Base-by-base conservation (phyloP, 1,140 invertebrate species). In the Euwallacea similis region DNA sequence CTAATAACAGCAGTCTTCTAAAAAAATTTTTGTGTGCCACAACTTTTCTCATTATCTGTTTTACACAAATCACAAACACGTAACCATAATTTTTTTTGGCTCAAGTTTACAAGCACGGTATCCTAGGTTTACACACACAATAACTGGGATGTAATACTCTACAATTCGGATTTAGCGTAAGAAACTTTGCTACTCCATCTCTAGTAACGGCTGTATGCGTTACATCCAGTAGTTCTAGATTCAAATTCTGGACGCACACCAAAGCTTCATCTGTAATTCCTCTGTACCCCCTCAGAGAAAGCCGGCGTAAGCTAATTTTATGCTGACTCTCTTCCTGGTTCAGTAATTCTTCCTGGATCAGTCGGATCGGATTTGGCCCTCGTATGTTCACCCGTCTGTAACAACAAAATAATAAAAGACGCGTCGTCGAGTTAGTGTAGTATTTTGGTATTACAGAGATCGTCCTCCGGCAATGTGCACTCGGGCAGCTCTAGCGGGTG, bases 141-240 rank as follows among this genome's bases (percentile, higher is more conserved):
- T 72, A 77, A 42, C 64, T 66, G 33, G 75, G 66, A 69, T 80
- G 79, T 9, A 80, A 58, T 9, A 80, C 72, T 69, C 79, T 44
- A 74, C 79, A 80, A 43, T 74, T 74, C 3, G 79, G 79, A 73
- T 80, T 78, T 6, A 62, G 47, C 8, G 65, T 59, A 6, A 79
- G 53, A 55, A 77, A 80, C 13, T 74, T 55, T 10, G 75, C 56
- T 8, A 80, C 71, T 7, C 73, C 78, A 13, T 75, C 59, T 13
- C 54, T 66, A 7, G 77, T 76, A 7, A 79, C 73, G 10, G 69
- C 72, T 0, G 79, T 80, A 55, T 75, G 73, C n/a, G 78, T 79
- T 6, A 80, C 70, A 63, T 80, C 79, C 6, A 80, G 68, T 42
- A 80, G 55, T 43, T 79, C 76, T 33, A 80, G 46, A 42, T 76